Conservation (phyloP, 64 coral and sea anemone species). For the Montipora capricornis region DNA sequence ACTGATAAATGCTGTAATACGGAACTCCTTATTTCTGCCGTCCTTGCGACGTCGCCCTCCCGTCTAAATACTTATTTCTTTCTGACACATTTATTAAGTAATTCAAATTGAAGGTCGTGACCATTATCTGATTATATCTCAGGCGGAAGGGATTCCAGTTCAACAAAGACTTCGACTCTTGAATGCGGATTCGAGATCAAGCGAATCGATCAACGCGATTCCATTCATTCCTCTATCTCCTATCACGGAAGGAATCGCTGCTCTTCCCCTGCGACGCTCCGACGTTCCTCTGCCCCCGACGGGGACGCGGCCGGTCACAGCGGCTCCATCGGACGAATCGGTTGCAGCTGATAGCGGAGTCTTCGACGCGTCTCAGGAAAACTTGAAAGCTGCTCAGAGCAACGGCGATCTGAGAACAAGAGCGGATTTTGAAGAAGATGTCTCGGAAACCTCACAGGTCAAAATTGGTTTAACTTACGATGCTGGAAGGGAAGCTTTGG, state of each 20-base stretch:
- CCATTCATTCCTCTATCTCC: constrained; percentile 85
- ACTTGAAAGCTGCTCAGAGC: constrained; percentile 82
- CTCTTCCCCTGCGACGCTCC: constrained; percentile 62
- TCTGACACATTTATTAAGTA: no score
- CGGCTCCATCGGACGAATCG: constrained; percentile 97
- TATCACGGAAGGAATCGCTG: constrained; percentile 85
- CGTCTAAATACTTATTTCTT: no score
- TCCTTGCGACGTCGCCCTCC: no score
- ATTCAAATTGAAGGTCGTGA: no score
- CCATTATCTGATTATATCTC: not conserved
- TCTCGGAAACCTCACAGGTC: constrained; percentile 77
- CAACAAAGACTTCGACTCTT: constrained; percentile 66
- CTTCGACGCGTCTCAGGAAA: constrained; percentile 96
- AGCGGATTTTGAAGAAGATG: constrained; percentile 70
- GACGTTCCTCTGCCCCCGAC: constrained; percentile 65
- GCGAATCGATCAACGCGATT: constrained; percentile 84
- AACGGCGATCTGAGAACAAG: constrained; percentile 58
- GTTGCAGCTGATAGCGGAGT: constrained; percentile 99
- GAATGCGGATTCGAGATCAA: constrained; percentile 81
- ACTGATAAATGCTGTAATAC: no score
- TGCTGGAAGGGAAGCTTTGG: constrained; percentile 69
- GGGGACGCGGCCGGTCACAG: constrained; percentile 73
- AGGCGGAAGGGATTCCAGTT: constrained; percentile 73
- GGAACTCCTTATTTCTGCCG: no score
- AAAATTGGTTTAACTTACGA: constrained; percentile 92